A percentile compares a stretch with the other conserved stretches of the same genome.
Conservation (phyloP, 2,888 invertebrate genomes). For the Imbricaverruca yamaguchii region DNA sequence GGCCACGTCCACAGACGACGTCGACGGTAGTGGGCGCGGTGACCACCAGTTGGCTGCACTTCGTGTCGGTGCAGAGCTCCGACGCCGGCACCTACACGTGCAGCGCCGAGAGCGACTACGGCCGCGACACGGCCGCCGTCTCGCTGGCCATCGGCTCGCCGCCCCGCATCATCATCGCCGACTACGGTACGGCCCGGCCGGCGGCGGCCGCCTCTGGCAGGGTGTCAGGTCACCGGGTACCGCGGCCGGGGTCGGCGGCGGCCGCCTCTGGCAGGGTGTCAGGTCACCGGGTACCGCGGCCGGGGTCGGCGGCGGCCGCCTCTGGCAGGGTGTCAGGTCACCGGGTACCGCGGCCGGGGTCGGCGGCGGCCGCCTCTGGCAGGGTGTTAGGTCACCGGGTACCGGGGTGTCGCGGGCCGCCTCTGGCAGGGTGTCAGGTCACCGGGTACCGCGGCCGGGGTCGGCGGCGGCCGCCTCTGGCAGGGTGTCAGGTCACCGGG, state of each 20-base stretch:
- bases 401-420: neutral
- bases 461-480: neutral
- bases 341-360: too few species aligned
- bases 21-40: neutral
- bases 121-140: slow-evolving; percentile 48
- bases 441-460: too few species aligned
- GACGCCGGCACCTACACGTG: slow-evolving; percentile 56
- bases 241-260: too few species aligned
- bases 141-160: slow-evolving; percentile 40
- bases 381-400: too few species aligned
- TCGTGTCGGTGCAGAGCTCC: slow-evolving; percentile 48
- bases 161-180: slow-evolving; percentile 26
- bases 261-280: neutral
- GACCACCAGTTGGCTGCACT: slow-evolving; percentile 36
- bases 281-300: too few species aligned
- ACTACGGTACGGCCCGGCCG: slow-evolving; percentile 24
- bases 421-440: neutral
- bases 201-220: neutral
- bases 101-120: slow-evolving; percentile 45
- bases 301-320: neutral
- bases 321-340: neutral
- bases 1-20: too few species aligned
- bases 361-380: neutral
- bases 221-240: too few species aligned
- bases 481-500: too few species aligned